phyloP scores from a whole-genome alignment of 2,797 vertebrate genomes.

The Melanitta fusca region DNA sequence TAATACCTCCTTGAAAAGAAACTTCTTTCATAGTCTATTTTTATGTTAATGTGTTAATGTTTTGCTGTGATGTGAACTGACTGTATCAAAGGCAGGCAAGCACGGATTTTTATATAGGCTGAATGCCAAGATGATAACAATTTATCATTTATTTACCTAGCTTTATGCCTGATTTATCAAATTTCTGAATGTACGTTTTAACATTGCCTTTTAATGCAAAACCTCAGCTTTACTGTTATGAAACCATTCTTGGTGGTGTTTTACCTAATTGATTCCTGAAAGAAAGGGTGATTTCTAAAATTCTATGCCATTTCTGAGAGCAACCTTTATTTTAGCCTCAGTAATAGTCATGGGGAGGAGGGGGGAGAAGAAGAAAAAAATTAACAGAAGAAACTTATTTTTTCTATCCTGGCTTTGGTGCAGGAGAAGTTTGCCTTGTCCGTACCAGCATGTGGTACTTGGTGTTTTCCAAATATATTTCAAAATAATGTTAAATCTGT shows the following conservation, averaged over 20 bases:
- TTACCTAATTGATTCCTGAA: background rate
- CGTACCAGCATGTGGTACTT: background rate
- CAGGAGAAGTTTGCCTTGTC: background rate
- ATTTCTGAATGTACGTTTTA: background rate
- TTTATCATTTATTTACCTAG: background rate
- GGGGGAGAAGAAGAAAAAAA: background rate
- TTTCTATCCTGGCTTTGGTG: background rate
- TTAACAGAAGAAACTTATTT: background rate
- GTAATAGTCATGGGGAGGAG: background rate
- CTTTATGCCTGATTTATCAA: background rate
- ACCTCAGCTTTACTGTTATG: background rate
- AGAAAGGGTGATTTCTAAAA: background rate
- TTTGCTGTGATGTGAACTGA: background rate
- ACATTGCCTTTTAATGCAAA: slow-evolving; percentile 1
- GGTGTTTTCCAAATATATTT: background rate
- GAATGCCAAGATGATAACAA: background rate
- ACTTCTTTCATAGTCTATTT: background rate
- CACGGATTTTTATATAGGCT: background rate
- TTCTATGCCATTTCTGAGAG: background rate
- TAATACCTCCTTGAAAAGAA: background rate
- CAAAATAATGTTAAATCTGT: background rate
- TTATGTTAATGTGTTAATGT: background rate
- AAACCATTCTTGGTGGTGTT: slow-evolving; percentile 7
- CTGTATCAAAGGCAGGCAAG: background rate
- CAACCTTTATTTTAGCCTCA: background rate